Conservation (phyloP, 2,113 vertebrate genomes). For the Strix aluco region DNA sequence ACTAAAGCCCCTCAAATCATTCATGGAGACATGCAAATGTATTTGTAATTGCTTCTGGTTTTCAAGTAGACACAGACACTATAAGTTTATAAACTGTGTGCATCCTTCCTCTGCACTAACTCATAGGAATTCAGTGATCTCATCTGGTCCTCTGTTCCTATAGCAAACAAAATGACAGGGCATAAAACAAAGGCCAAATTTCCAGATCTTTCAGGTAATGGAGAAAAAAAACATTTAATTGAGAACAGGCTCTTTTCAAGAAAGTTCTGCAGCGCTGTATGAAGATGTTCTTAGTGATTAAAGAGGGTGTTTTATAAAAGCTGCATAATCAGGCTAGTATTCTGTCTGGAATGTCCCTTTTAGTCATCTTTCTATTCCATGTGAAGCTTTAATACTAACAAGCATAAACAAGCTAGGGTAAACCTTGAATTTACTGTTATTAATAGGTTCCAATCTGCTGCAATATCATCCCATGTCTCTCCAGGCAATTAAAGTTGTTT, state of each 20-base stretch:
- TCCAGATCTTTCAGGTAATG: background rate
- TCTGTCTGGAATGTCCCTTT: slow-evolving; percentile 29
- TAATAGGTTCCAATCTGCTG: slow-evolving; percentile 54
- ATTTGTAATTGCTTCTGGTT: background rate
- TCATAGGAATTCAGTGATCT: background rate
- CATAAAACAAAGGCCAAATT: background rate
- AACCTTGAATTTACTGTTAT: slow-evolving; percentile 57
- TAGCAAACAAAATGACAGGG: background rate
- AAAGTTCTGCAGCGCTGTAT: background rate
- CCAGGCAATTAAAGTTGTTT: slow-evolving; percentile 64
- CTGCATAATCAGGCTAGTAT: background rate
- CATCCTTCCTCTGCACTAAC: background rate
- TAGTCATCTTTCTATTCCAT: slow-evolving; percentile 4
- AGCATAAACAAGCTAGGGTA: slow-evolving; percentile 38
- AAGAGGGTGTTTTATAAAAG: background rate
- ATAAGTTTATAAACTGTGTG: background rate
- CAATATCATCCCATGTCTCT: slow-evolving; percentile 42
- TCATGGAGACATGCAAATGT: background rate
- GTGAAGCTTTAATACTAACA: slow-evolving; percentile 25
- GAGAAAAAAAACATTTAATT: background rate
- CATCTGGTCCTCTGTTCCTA: background rate
- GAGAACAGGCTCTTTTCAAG: background rate
- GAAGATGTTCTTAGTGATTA: background rate
- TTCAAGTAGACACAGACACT: background rate
- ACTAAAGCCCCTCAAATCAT: background rate